These are phyloP conservation scores for Calephelis virginiensis DNA, from an alignment of 1,140 invertebrate species.

Conservation along the genomic window DNA sequence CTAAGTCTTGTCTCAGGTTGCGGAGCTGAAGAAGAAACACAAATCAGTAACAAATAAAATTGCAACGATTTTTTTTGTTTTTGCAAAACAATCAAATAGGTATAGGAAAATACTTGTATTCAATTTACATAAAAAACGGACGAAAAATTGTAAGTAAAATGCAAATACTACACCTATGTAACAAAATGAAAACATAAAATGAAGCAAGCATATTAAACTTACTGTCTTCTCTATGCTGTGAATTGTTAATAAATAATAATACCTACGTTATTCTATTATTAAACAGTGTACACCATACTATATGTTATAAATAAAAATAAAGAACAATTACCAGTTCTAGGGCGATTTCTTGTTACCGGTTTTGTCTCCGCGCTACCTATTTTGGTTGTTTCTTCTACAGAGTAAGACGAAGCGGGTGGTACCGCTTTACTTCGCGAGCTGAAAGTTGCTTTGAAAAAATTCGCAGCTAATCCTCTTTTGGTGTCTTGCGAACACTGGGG, in stretches of 20 bases:
- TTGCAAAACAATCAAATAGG: no score
- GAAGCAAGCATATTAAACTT: no score
- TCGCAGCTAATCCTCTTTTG: slow-evolving; percentile 51
- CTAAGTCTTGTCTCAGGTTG: slow-evolving; percentile 40
- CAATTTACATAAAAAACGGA: neutral
- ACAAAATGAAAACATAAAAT: neutral
- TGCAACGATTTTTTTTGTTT: no score
- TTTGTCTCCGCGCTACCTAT: slow-evolving; percentile 75
- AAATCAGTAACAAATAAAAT: no score
- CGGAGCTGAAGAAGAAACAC: slow-evolving; percentile 28
- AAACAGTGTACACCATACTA: neutral
- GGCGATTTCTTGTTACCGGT: slow-evolving; percentile 69
- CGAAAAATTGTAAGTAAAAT: neutral
- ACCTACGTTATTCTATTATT: slow-evolving; percentile 7
- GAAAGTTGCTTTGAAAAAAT: slow-evolving; percentile 70
- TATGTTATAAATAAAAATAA: slow-evolving; percentile 10
- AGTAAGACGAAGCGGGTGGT: slow-evolving; percentile 40
- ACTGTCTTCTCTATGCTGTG: neutral
- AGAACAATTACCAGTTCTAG: slow-evolving; percentile 56
- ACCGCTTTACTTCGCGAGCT: slow-evolving; percentile 70
- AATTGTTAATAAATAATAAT: slow-evolving; percentile 4
- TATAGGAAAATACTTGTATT: no score
- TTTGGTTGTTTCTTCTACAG: slow-evolving; percentile 60
- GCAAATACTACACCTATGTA: neutral
- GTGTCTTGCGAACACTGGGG: slow-evolving; percentile 38